Evolutionary conservation across 2,797 vertebrate species (phyloP).

Genomic region (Tokudaia muenninki): DNA sequence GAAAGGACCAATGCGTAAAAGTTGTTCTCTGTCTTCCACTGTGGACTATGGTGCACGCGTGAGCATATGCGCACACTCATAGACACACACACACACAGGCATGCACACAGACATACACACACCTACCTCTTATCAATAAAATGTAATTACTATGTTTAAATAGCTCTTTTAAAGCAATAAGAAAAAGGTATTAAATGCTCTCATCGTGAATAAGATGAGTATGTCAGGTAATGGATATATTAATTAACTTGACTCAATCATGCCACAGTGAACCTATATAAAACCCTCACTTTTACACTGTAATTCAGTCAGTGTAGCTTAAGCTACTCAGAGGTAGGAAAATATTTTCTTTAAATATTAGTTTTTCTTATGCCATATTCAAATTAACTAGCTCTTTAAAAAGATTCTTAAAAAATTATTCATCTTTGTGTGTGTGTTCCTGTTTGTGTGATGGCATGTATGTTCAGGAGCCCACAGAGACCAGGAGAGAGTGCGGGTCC

Average conservation of each 20-base stretch:
- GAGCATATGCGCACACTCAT: no score
- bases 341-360: neutral
- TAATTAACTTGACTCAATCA: neutral
- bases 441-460: no score
- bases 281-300: neutral
- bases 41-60: no score
- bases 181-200: neutral
- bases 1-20: neutral
- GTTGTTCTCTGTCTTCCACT: neutral
- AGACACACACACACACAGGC: no score
- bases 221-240: neutral
- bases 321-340: neutral
- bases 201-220: neutral
- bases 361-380: neutral
- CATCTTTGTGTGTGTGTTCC: neutral
- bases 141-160: neutral
- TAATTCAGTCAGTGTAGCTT: neutral
- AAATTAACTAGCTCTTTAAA: neutral
- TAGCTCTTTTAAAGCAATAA: neutral
- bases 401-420: neutral
- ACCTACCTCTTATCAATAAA: neutral
- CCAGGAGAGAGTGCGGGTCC: neutral
- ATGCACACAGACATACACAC: neutral
- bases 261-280: neutral
- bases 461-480: neutral